Percentiles rank a stretch among this genome's conserved stretches.
These are phyloP conservation scores for Poeciliopsis turneri DNA, from an alignment of 2,797 vertebrate species.

Conservation along the genomic window DNA sequence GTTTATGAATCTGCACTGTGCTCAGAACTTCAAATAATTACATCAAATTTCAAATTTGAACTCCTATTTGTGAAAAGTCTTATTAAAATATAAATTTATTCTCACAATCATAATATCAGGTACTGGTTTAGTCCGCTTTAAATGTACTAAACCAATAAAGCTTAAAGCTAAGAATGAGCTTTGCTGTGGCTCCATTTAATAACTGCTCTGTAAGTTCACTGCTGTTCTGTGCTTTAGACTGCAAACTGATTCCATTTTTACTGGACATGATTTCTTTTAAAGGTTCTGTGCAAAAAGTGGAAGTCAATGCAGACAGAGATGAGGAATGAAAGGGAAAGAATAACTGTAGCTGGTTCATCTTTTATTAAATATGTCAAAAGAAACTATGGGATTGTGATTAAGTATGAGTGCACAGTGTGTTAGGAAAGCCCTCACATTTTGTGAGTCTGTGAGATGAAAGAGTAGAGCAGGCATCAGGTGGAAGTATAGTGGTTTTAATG, in stretches of 20 bases:
- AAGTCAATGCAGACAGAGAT: conserved; percentile 2
- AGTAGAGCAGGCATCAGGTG: conserved; percentile 8
- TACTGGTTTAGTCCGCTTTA: not conserved
- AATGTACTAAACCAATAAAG: not conserved
- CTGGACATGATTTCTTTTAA: conserved; percentile 17
- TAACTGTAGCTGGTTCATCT: not conserved
- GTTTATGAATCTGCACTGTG: not conserved
- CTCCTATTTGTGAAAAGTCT: not conserved
- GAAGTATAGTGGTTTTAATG: conserved; percentile 9
- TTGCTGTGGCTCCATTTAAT: conserved; percentile 19
- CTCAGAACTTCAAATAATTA: not conserved
- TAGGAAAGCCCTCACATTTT: conserved; percentile 7
- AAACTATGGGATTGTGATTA: conserved; percentile 17
- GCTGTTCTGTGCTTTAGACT: conserved; percentile 2
- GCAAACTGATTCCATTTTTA: not conserved
- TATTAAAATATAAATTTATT: not conserved
- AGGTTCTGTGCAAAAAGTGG: not conserved
- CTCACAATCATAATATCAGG: not conserved
- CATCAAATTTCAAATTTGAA: not conserved
- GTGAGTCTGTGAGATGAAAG: conserved; percentile 1
- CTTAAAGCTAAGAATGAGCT: not conserved
- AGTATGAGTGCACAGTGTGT: conserved; percentile 1
- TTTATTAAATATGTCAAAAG: conserved; percentile 25
- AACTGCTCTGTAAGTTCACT: conserved; percentile 21
- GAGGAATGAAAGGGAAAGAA: conserved; percentile 8